These are phyloP conservation scores for Siniperca undulata DNA, from an alignment of 2,797 vertebrate species.

Conservation along the genomic window DNA sequence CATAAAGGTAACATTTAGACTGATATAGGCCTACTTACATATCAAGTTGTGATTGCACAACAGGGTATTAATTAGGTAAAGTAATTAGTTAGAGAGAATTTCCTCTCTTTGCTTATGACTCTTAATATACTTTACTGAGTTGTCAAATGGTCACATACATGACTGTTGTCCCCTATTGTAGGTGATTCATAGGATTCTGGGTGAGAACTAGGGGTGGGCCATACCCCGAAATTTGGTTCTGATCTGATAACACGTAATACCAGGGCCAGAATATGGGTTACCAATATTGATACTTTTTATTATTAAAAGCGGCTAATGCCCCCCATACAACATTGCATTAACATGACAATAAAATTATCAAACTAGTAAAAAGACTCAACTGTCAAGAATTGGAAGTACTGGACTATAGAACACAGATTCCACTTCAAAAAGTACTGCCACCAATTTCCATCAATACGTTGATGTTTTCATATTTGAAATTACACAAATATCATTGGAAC, in stretches of 20 bases:
- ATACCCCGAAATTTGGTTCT: not conserved
- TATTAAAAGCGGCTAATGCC: too few species aligned
- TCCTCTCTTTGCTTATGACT: not conserved
- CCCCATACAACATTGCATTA: not conserved
- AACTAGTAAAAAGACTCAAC: not conserved
- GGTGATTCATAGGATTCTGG: not conserved
- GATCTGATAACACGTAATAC: too few species aligned
- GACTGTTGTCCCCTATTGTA: not conserved
- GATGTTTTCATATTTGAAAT: not conserved
- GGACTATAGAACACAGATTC: not conserved
- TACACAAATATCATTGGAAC: not conserved
- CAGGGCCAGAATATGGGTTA: too few species aligned
- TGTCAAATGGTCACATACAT: not conserved
- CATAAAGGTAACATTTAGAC: constrained; percentile 26
- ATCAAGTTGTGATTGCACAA: not conserved
- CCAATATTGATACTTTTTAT: too few species aligned
- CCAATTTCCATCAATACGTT: not conserved
- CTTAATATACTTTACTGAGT: not conserved
- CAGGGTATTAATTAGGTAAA: not conserved
- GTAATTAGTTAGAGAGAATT: not conserved
- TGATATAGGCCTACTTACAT: not conserved
- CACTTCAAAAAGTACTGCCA: not conserved
- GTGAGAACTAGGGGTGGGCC: too few species aligned
- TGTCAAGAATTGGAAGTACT: not conserved
- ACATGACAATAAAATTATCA: not conserved